These are phyloP conservation scores for Prionailurus bengalensis DNA, from an alignment of 2,113 vertebrate species.

Conservation along the genomic window DNA sequence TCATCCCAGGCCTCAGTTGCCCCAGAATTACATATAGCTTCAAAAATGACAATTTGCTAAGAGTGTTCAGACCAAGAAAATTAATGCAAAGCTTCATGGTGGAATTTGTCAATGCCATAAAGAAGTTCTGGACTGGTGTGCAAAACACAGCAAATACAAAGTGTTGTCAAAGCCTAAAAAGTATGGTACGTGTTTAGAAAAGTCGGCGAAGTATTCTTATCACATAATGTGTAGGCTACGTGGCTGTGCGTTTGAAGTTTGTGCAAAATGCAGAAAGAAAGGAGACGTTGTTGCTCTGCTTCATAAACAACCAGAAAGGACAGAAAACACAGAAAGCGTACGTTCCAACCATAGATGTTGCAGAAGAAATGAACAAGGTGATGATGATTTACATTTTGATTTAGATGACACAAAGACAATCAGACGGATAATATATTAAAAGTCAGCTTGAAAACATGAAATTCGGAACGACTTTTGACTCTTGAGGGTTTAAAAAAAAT, in stretches of 20 bases:
- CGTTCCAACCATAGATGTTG: neutral
- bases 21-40: constrained; percentile 91
- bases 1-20: constrained; percentile 91
- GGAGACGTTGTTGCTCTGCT: constrained; percentile 93
- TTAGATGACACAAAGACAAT: constrained; percentile 67
- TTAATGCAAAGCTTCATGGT: constrained; percentile 94
- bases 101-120: constrained; percentile 96
- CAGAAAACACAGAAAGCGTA: constrained; percentile 71
- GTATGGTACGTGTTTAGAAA: constrained; percentile 96
- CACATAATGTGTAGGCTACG: constrained; percentile 94
- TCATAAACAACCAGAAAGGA: constrained; percentile 78
- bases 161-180: constrained; percentile 93
- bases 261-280: constrained; percentile 97
- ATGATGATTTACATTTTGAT: constrained; percentile 84
- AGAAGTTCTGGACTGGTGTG: constrained; percentile 95
- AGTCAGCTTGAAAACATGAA: constrained; percentile 64
- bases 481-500: neutral
- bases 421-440: constrained; percentile 58
- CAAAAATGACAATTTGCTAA: constrained; percentile 94
- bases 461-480: constrained; percentile 26
- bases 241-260: constrained; percentile 92
- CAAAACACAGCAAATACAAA: constrained; percentile 97
- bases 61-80: constrained; percentile 91
- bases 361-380: constrained; percentile 73
- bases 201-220: constrained; percentile 95